Evolutionary conservation across 2,797 vertebrate species (phyloP).

Genomic region (Yasuhikotakia modesta): DNA sequence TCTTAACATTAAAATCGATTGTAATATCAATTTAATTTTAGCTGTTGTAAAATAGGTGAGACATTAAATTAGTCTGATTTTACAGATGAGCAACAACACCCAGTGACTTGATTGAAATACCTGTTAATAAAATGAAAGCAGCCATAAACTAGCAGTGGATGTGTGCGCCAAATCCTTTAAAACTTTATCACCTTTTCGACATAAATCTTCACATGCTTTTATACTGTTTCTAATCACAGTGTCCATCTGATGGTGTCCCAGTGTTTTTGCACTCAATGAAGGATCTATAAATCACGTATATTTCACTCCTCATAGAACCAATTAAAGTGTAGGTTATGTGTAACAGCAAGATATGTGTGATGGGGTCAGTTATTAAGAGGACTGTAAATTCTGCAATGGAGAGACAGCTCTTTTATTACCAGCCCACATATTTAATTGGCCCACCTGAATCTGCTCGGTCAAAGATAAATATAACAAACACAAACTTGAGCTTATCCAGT

Average conservation of each 20-base stretch:
- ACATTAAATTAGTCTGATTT: slow-evolving; percentile 69
- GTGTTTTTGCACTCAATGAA: slow-evolving; percentile 36
- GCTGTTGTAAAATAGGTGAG: slow-evolving; percentile 62
- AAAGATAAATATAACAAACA: slow-evolving; percentile 6
- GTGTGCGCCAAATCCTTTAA: slow-evolving; percentile 47
- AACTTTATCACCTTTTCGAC: slow-evolving; percentile 51
- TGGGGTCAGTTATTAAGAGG: slow-evolving; percentile 18
- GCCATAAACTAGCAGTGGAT: slow-evolving; percentile 48
- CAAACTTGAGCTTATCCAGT: slow-evolving; percentile 11
- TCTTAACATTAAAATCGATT: background rate
- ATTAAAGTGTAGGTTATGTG: slow-evolving; percentile 24
- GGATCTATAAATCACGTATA: slow-evolving; percentile 36
- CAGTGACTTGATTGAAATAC: slow-evolving; percentile 58
- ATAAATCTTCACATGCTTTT: slow-evolving; percentile 50
- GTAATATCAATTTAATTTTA: slow-evolving; percentile 62
- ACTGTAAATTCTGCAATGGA: slow-evolving; percentile 27
- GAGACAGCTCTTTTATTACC: slow-evolving; percentile 22
- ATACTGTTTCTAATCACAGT: slow-evolving; percentile 17
- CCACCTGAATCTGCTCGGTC: slow-evolving; percentile 13
- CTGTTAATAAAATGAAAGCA: slow-evolving; percentile 61
- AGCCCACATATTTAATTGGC: slow-evolving; percentile 37
- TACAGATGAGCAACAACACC: slow-evolving; percentile 55
- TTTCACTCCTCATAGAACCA: slow-evolving; percentile 14
- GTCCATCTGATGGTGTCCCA: slow-evolving; percentile 22
- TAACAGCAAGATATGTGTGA: slow-evolving; percentile 17